phyloP scores from a whole-genome alignment of 2,888 invertebrate genomes.

The Acanthacorydalis orientalis region DNA sequence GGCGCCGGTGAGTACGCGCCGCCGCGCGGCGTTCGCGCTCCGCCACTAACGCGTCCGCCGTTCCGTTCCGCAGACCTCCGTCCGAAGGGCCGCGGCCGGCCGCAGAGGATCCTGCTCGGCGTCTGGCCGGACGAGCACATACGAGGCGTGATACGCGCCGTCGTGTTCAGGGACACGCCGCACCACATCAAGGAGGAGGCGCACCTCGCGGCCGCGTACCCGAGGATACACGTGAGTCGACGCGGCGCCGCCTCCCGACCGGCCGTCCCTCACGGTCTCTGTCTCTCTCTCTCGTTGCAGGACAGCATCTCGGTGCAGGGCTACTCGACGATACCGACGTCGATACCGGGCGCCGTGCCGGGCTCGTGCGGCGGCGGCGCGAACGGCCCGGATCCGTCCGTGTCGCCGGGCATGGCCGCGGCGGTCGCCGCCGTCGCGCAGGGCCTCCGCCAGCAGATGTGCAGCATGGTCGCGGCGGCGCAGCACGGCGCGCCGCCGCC shows the following conservation, averaged over 20 bases:
- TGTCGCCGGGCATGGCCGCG: conserved; percentile 56
- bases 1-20: conserved; percentile 51
- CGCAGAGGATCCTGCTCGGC: conserved; percentile 77
- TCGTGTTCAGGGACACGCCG: conserved; percentile 75
- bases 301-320: conserved; percentile 40
- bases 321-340: conserved; percentile 27
- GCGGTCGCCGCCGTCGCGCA: conserved; percentile 77
- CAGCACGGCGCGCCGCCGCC: conserved; percentile 23
- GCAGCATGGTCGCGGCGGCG: conserved; percentile 59
- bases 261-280: not conserved
- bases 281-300: conserved; percentile 28
- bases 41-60: too few species aligned
- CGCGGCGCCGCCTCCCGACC: not conserved
- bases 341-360: conserved; percentile 21
- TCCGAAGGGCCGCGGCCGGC: conserved; percentile 80
- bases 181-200: conserved; percentile 64
- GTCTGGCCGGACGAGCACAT: conserved; percentile 92
- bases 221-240: conserved; percentile 41
- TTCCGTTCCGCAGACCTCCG: conserved; percentile 71
- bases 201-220: conserved; percentile 32
- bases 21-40: too few species aligned
- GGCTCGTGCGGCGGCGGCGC: conserved; percentile 36
- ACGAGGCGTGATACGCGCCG: conserved; percentile 79
- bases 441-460: conserved; percentile 73
- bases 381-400: conserved; percentile 34